Conservation (phyloP, 92 coral and sea anemone species). For the Heteractis magnifica region DNA sequence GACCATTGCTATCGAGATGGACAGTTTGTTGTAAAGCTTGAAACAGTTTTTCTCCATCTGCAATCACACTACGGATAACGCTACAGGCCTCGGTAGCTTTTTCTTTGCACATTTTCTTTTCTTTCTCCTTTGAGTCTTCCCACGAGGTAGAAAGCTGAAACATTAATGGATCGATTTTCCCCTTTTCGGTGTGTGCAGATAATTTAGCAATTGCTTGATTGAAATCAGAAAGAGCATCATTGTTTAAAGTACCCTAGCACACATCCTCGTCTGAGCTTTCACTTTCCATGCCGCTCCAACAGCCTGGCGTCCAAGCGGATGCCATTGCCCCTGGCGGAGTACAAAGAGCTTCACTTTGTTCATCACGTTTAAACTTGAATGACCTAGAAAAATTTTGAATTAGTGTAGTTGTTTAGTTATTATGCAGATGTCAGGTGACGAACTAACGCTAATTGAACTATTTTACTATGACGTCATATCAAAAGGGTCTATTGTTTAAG, state of each 20-base stretch:
- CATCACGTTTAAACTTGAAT: no score
- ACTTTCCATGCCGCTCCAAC: no score
- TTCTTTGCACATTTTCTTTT: neutral
- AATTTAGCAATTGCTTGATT: slow-evolving; percentile 35
- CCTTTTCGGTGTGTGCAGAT: slow-evolving; percentile 6
- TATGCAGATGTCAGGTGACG: no score
- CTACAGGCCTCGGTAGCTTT: neutral
- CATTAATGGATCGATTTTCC: slow-evolving; percentile 4
- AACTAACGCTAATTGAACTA: no score
- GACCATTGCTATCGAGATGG: neutral
- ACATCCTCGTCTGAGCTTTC: no score
- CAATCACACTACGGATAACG: slow-evolving; percentile 8
- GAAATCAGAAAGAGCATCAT: neutral
- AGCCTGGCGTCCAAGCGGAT: no score
- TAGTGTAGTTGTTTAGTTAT: no score
- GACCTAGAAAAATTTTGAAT: no score
- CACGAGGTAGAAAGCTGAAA: neutral
- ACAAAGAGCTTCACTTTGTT: no score
- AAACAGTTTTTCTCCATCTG: slow-evolving; percentile 32
- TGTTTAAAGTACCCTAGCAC: neutral
- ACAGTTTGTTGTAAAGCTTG: neutral
- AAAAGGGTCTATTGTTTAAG: no score
- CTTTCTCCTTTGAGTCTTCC: slow-evolving; percentile 9
- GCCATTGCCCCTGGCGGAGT: no score
- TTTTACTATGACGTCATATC: no score